Evolutionary conservation across 1,140 invertebrate genomes (phyloP).

Genomic region (Lordiphosa stackelbergi): DNA sequence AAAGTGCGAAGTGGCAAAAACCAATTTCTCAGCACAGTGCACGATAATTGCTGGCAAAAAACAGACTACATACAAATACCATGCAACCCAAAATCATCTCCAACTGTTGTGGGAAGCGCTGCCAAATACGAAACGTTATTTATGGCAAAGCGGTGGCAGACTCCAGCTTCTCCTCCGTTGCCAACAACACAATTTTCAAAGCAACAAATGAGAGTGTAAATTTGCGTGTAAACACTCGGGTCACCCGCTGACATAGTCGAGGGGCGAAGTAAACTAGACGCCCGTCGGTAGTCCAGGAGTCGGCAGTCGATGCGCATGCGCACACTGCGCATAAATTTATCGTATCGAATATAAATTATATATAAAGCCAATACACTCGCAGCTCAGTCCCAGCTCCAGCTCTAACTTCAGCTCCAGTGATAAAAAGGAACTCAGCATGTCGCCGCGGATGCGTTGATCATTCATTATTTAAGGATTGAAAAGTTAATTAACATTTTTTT

Average conservation of each 20-base stretch:
- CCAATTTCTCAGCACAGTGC: slow-evolving; percentile 73
- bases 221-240: slow-evolving; percentile 77
- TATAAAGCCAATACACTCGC: slow-evolving; percentile 62
- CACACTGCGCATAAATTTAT: slow-evolving; percentile 73
- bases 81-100: slow-evolving; percentile 15
- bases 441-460: slow-evolving; percentile 77
- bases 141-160: slow-evolving; percentile 64
- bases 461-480: slow-evolving; percentile 78
- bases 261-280: slow-evolving; percentile 42
- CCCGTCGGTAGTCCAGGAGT: slow-evolving; percentile 44
- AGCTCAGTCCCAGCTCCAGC: slow-evolving; percentile 5
- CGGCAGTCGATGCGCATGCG: slow-evolving; percentile 43
- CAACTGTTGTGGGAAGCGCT: slow-evolving; percentile 68
- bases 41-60: slow-evolving; percentile 62
- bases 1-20: slow-evolving; percentile 75
- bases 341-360: slow-evolving; percentile 75
- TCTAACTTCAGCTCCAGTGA: slow-evolving; percentile 44
- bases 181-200: slow-evolving; percentile 65
- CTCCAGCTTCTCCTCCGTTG: slow-evolving; percentile 22
- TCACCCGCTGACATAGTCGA: slow-evolving; percentile 73
- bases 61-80: slow-evolving; percentile 5
- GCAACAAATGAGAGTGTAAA: slow-evolving; percentile 77
- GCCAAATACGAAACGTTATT: slow-evolving; percentile 71
- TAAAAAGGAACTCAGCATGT: slow-evolving; percentile 77
- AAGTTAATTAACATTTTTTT: slow-evolving; percentile 77